These are phyloP conservation scores for Sinosuthora webbiana DNA, from an alignment of 2,113 vertebrate species.

Conservation along the genomic window DNA sequence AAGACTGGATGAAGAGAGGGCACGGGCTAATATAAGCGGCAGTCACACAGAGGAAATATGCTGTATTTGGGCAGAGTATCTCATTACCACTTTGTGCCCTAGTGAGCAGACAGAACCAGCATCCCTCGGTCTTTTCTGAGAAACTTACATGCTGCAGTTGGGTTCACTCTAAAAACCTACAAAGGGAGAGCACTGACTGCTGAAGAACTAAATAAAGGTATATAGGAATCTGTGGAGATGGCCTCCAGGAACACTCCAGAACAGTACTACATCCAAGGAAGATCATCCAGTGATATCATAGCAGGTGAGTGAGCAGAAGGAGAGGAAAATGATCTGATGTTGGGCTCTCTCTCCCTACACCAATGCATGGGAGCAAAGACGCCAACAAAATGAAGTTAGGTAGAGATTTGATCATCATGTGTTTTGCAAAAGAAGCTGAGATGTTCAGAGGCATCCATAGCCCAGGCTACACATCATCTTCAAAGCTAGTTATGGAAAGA, in stretches of 20 bases:
- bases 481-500: neutral
- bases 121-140: neutral
- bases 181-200: neutral
- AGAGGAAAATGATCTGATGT: neutral
- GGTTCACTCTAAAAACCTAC: neutral
- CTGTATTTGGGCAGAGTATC: neutral
- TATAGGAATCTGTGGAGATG: neutral
- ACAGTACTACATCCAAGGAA: neutral
- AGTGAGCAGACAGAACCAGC: neutral
- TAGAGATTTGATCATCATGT: neutral
- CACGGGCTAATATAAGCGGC: neutral
- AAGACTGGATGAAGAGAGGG: neutral
- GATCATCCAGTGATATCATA: neutral
- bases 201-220: neutral
- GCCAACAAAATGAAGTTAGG: neutral
- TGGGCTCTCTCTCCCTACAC: neutral
- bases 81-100: neutral
- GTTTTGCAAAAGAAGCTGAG: neutral
- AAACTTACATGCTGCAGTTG: neutral
- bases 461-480: neutral
- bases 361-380: neutral
- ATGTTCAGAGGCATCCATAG: neutral
- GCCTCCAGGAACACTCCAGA: neutral
- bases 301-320: neutral
- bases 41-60: neutral